These are phyloP conservation scores for Lordiphosa mommai DNA, from an alignment of 1,140 invertebrate species.

Conservation along the genomic window DNA sequence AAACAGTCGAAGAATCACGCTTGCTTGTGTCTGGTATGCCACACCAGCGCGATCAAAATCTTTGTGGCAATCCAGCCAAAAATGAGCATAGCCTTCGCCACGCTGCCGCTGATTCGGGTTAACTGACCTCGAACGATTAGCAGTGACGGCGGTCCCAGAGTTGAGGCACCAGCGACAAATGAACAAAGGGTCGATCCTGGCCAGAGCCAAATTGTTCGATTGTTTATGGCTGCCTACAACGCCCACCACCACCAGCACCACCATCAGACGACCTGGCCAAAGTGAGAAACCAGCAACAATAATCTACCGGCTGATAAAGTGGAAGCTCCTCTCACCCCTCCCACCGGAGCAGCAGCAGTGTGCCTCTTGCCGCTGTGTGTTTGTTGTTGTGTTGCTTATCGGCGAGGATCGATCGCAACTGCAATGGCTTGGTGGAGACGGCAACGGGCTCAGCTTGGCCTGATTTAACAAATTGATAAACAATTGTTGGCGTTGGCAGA, in stretches of 20 bases:
- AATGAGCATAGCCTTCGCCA: slow-evolving; percentile 22
- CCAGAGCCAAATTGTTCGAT: slow-evolving; percentile 71
- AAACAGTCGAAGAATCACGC: neutral
- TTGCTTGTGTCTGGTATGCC: slow-evolving; percentile 8
- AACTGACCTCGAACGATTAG: slow-evolving; percentile 73
- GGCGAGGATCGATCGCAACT: slow-evolving; percentile 71
- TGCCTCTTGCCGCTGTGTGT: slow-evolving; percentile 12
- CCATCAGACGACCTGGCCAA: slow-evolving; percentile 21
- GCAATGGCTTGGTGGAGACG: slow-evolving; percentile 28
- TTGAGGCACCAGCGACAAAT: slow-evolving; percentile 60
- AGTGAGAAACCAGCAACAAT: slow-evolving; percentile 78
- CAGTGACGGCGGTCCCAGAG: slow-evolving; percentile 48
- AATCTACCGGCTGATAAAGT: slow-evolving; percentile 72
- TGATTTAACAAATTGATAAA: slow-evolving; percentile 79
- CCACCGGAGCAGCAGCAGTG: neutral
- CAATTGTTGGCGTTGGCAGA: slow-evolving; percentile 69
- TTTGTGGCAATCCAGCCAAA: slow-evolving; percentile 12
- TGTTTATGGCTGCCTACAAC: slow-evolving; percentile 74
- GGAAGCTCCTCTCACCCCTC: slow-evolving; percentile 13
- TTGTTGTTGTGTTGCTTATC: slow-evolving; percentile 59
- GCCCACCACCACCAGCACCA: slow-evolving; percentile 49
- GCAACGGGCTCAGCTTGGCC: slow-evolving; percentile 58
- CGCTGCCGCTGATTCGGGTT: slow-evolving; percentile 29
- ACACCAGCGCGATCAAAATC: slow-evolving; percentile 21
- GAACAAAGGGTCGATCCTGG: slow-evolving; percentile 66